Conservation (phyloP, 1,140 invertebrate genomes). For the Drosophila fuyamai region DNA sequence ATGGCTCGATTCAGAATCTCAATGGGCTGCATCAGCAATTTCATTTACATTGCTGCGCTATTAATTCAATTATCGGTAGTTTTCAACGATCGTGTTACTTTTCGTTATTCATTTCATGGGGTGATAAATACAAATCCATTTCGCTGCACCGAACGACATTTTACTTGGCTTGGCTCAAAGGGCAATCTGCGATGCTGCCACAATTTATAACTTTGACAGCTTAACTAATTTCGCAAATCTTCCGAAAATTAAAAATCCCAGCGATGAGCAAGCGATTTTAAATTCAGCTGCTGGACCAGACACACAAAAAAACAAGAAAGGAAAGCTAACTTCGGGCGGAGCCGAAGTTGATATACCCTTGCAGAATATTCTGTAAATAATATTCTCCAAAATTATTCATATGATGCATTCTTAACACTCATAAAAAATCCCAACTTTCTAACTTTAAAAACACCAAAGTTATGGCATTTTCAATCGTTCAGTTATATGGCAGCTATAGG, state of each 20-base stretch:
- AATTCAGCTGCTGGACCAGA: not conserved
- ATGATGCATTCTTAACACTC: too few species aligned
- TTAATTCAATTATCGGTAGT: constrained; percentile 47
- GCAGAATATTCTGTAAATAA: too few species aligned
- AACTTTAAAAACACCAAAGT: too few species aligned
- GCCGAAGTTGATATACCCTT: too few species aligned
- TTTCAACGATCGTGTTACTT: constrained; percentile 28
- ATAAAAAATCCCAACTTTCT: too few species aligned
- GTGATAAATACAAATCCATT: constrained; percentile 52
- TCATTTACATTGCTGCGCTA: constrained; percentile 39
- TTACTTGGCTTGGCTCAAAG: constrained; percentile 40
- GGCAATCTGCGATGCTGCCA: constrained; percentile 63
- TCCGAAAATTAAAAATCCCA: constrained; percentile 27
- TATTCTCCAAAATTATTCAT: too few species aligned
- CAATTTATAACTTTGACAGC: constrained; percentile 77
- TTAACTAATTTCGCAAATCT: constrained; percentile 59
- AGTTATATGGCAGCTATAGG: too few species aligned
- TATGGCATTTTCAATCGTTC: too few species aligned
- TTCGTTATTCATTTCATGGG: constrained; percentile 32
- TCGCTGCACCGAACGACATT: constrained; percentile 56
- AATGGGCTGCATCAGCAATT: constrained; percentile 41
- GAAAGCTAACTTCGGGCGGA: too few species aligned
- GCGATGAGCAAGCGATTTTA: constrained; percentile 8
- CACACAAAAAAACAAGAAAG: constrained; percentile 6
- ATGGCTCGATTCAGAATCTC: constrained; percentile 42